These are phyloP conservation scores for Crenichthys baileyi DNA, from an alignment of 2,797 vertebrate species.

Conservation along the genomic window DNA sequence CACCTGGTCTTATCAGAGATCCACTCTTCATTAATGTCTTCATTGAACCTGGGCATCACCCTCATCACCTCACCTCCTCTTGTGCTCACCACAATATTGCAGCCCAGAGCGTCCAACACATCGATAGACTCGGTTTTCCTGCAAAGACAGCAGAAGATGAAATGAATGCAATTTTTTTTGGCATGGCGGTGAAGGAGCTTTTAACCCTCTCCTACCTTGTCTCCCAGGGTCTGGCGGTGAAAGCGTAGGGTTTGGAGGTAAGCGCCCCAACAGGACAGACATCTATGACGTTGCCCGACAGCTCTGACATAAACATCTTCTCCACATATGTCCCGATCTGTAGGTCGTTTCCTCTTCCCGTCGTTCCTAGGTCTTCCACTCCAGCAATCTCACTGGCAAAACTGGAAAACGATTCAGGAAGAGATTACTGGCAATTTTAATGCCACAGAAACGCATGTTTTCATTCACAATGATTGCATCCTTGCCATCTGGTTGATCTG, in stretches of 20 bases:
- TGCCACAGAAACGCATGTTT: too few species aligned
- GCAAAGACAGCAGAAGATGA: slow-evolving; percentile 16
- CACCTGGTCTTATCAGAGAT: slow-evolving; percentile 99
- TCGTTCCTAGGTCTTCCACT: slow-evolving; percentile 97
- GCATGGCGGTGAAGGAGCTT: background rate
- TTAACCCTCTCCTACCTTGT: slow-evolving; percentile 83
- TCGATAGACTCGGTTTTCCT: slow-evolving; percentile 97
- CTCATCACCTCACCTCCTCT: slow-evolving; percentile 99
- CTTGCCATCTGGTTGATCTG: too few species aligned
- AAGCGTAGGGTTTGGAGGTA: slow-evolving; percentile 98
- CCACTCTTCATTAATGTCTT: slow-evolving; percentile 98
- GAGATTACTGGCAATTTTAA: too few species aligned
- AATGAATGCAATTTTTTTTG: background rate
- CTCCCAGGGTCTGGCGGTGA: slow-evolving; percentile 96
- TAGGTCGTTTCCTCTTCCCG: slow-evolving; percentile 94
- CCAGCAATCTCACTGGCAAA: slow-evolving; percentile 98
- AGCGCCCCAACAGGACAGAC: slow-evolving; percentile 97
- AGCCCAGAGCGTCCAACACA: slow-evolving; percentile 94
- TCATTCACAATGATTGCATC: too few species aligned
- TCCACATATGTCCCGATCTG: slow-evolving; percentile 97
- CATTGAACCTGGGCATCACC: slow-evolving; percentile 92
- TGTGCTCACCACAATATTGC: slow-evolving; percentile 97
- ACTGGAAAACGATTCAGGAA: slow-evolving; percentile 63
- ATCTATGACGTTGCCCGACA: slow-evolving; percentile 97
- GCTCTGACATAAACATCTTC: slow-evolving; percentile 99